These are phyloP conservation scores for Calcarius ornatus DNA, from an alignment of 2,113 vertebrate genomes.

Conservation along the genomic window DNA sequence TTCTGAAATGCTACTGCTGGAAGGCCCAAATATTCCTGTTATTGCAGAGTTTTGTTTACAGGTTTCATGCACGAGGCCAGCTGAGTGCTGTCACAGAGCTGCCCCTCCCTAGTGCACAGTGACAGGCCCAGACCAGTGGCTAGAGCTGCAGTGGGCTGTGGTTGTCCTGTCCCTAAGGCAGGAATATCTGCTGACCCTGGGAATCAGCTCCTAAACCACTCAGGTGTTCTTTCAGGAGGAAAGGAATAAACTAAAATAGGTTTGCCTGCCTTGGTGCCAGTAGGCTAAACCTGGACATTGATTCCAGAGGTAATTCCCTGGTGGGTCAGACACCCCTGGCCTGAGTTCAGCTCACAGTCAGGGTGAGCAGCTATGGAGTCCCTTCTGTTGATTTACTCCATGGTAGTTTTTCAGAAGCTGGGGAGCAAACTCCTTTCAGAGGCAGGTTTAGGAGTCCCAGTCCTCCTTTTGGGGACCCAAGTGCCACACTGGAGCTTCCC, in stretches of 20 bases:
- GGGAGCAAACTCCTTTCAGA: not conserved
- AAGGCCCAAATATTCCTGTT: not conserved
- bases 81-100: not conserved
- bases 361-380: not conserved
- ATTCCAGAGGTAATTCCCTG: not conserved
- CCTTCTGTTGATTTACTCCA: not conserved
- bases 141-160: not conserved
- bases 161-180: not conserved
- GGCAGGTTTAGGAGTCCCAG: not conserved
- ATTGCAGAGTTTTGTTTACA: not conserved
- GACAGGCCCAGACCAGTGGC: not conserved
- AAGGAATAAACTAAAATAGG: not conserved
- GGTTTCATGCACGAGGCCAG: not conserved
- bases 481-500: not conserved
- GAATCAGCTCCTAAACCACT: not conserved
- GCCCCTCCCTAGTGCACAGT: not conserved
- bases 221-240: not conserved
- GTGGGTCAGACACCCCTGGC: not conserved
- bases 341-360: not conserved
- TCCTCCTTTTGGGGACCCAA: not conserved
- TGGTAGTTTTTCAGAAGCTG: not conserved
- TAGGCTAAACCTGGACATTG: not conserved
- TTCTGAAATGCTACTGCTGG: not conserved
- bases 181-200: not conserved
- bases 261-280: not conserved